Percentiles rank a stretch among this genome's conserved stretches.
Conservation (phyloP, 2,797 vertebrate genomes). For the Chloroceryle amazona region DNA sequence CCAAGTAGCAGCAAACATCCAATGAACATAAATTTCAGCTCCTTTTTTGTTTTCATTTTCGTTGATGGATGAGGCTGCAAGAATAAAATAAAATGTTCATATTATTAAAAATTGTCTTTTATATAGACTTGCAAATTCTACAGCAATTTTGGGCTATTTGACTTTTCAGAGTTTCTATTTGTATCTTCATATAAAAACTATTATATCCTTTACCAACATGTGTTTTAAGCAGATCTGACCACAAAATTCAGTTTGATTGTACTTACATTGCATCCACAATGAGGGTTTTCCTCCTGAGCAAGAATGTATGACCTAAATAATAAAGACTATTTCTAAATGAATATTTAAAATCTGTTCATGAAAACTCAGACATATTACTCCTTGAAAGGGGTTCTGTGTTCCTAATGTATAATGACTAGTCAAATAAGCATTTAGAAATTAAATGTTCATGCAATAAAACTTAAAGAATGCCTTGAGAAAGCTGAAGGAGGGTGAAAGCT, state of each 20-base stretch:
- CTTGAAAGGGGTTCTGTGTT: background rate
- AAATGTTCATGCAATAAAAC: background rate
- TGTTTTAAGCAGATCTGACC: background rate
- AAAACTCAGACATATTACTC: background rate
- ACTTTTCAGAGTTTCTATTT: background rate
- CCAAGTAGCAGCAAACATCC: background rate
- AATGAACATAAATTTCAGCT: background rate
- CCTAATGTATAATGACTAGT: background rate
- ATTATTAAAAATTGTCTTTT: background rate
- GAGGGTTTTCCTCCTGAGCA: background rate
- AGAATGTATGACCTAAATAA: background rate
- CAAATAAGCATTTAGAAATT: background rate
- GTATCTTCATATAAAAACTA: background rate
- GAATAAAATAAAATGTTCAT: background rate
- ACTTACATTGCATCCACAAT: background rate
- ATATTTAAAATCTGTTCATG: background rate
- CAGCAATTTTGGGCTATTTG: background rate
- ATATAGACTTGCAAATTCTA: background rate
- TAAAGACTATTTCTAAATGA: background rate
- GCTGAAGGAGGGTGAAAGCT: background rate
- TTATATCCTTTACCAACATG: accelerated
- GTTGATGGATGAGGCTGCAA: background rate
- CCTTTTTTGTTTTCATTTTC: background rate
- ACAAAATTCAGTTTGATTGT: background rate
- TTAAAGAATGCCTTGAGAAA: background rate